Evolutionary conservation across 2,888 invertebrate species (phyloP).

Genomic region (Pachymerium ferrugineum): DNA sequence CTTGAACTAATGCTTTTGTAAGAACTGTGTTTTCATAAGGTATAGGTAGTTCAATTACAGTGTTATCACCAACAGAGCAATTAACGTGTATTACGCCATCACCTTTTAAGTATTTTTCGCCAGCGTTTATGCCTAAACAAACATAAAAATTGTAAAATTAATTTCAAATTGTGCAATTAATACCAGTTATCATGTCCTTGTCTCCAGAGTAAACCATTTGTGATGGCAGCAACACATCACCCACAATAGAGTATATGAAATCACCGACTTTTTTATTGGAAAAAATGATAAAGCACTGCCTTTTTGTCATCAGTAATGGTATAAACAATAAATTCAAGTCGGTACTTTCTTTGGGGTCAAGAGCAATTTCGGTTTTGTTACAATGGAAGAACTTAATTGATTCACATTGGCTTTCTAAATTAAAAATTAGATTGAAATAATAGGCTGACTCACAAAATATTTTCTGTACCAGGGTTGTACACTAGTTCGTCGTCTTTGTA

Average conservation of each 20-base stretch:
- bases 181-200: neutral
- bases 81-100: neutral
- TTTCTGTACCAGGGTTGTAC: neutral
- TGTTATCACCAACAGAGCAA: neutral
- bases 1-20: neutral
- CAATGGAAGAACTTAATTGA: neutral
- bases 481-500: neutral
- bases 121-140: neutral
- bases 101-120: neutral
- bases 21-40: neutral
- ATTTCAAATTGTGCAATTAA: neutral
- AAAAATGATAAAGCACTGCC: conserved; percentile 20
- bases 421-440: no score
- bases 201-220: neutral
- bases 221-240: neutral
- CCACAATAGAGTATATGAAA: neutral
- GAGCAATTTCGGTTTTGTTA: neutral
- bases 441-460: no score
- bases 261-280: conserved; percentile 12
- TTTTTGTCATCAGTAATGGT: neutral
- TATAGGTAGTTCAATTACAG: neutral
- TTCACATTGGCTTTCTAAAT: neutral
- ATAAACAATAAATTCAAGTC: neutral
- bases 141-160: neutral
- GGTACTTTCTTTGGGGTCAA: neutral